Percentiles rank a stretch among this genome's conserved stretches.
These are phyloP conservation scores for Rhizomys pruinosus DNA, from an alignment of 2,113 vertebrate species.

Conservation along the genomic window DNA sequence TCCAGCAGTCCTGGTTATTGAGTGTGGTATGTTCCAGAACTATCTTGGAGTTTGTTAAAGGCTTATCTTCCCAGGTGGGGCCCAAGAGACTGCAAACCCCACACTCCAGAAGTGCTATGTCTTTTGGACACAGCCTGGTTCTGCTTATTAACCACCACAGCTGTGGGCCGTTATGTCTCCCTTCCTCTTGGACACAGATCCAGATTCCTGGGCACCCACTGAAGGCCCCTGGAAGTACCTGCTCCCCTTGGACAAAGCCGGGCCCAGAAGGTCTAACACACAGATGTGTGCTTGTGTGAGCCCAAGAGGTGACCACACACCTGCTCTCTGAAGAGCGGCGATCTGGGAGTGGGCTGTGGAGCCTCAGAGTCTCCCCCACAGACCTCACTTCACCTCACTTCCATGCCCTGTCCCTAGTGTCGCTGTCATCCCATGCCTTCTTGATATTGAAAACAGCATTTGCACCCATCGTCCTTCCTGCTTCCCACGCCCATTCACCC, in stretches of 20 bases:
- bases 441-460: too few species aligned
- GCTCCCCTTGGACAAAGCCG: not conserved
- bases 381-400: rapidly evolving
- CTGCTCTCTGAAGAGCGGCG: rapidly evolving
- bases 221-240: rapidly evolving
- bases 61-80: rapidly evolving
- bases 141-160: rapidly evolving
- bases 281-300: rapidly evolving
- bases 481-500: rapidly evolving
- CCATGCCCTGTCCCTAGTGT: too few species aligned
- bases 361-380: not conserved
- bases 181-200: not conserved
- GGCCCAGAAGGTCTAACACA: rapidly evolving
- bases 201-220: rapidly evolving
- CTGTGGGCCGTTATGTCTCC: too few species aligned
- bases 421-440: not conserved
- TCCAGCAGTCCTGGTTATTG: rapidly evolving
- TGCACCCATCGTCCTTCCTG: too few species aligned
- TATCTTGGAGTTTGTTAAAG: not conserved
- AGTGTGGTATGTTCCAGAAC: rapidly evolving
- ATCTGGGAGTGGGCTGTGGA: rapidly evolving
- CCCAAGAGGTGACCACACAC: not conserved
- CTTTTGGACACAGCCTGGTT: rapidly evolving
- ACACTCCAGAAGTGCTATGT: rapidly evolving
- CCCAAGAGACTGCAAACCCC: rapidly evolving